These are phyloP conservation scores for Archips xylosteana DNA, from an alignment of 2,888 invertebrate genomes.

Conservation along the genomic window DNA sequence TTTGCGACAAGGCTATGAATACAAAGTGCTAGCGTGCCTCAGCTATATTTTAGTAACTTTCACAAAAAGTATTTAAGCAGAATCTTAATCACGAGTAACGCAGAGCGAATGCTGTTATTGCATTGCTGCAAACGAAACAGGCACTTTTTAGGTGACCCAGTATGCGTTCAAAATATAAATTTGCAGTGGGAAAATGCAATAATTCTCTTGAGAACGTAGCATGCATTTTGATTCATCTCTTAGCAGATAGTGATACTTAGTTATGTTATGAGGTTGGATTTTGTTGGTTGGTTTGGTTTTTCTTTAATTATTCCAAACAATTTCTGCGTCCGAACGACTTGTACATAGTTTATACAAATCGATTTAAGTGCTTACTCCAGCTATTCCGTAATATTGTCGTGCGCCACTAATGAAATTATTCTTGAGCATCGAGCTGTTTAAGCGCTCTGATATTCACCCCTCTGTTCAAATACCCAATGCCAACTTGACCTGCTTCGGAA, in stretches of 20 bases:
- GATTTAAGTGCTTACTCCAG: too few species aligned
- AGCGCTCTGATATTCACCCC: not conserved
- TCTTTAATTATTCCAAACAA: too few species aligned
- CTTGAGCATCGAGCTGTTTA: not conserved
- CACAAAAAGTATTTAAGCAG: constrained; percentile 21
- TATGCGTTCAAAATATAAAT: constrained; percentile 8
- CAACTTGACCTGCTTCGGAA: not conserved
- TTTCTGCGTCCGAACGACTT: not conserved
- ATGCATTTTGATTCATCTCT: not conserved
- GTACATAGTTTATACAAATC: not conserved
- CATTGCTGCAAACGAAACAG: constrained; percentile 18
- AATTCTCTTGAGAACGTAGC: not conserved
- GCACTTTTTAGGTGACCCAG: constrained; percentile 11
- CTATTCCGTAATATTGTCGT: not conserved
- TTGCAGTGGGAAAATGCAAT: not conserved
- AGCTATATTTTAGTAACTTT: constrained; percentile 22
- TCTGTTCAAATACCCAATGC: not conserved
- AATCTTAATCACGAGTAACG: constrained; percentile 30
- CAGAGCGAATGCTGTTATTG: constrained; percentile 5
- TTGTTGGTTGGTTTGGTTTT: not conserved
- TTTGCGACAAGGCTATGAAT: constrained; percentile 13
- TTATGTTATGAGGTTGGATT: not conserved
- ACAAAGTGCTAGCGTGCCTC: constrained; percentile 10
- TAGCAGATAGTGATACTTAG: not conserved
- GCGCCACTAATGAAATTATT: not conserved